Percentiles rank a stretch among this genome's conserved stretches.
Evolutionary conservation across 2,888 invertebrate genomes (phyloP).

Genomic region (Pristionchus japonicus): DNA sequence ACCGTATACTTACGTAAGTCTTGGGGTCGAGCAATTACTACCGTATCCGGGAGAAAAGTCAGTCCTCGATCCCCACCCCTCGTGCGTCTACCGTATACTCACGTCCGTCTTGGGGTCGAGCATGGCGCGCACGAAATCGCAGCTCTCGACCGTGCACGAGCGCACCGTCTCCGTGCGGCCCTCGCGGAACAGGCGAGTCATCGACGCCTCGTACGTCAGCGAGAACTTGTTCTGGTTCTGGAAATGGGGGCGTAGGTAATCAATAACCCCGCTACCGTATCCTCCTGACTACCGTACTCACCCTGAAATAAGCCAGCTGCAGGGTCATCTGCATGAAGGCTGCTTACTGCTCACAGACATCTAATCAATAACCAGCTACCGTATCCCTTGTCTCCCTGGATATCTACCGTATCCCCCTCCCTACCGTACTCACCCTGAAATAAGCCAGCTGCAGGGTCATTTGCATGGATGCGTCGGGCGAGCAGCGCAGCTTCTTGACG

Average conservation of each 20-base stretch:
- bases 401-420: too few species aligned
- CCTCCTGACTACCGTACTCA: too few species aligned
- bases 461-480: constrained; percentile 97
- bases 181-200: constrained; percentile 95
- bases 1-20: too few species aligned
- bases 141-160: constrained; percentile 90
- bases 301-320: constrained; percentile 90
- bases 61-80: background rate
- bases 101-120: constrained; percentile 82
- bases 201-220: constrained; percentile 97
- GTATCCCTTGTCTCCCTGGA: too few species aligned
- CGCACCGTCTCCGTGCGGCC: constrained; percentile 96
- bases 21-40: too few species aligned
- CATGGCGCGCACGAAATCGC: constrained; percentile 94
- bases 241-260: too few species aligned
- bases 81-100: constrained; percentile 9
- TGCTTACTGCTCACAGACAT: too few species aligned
- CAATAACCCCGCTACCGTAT: too few species aligned
- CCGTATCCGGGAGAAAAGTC: background rate
- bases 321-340: constrained; percentile 96
- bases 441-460: constrained; percentile 96
- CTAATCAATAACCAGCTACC: too few species aligned
- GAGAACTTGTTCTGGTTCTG: constrained; percentile 92
- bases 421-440: constrained; percentile 82
- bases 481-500: constrained; percentile 92